These are phyloP conservation scores for Scaptomyza cyrtandrae DNA, from an alignment of 2,888 invertebrate genomes.

Conservation along the genomic window DNA sequence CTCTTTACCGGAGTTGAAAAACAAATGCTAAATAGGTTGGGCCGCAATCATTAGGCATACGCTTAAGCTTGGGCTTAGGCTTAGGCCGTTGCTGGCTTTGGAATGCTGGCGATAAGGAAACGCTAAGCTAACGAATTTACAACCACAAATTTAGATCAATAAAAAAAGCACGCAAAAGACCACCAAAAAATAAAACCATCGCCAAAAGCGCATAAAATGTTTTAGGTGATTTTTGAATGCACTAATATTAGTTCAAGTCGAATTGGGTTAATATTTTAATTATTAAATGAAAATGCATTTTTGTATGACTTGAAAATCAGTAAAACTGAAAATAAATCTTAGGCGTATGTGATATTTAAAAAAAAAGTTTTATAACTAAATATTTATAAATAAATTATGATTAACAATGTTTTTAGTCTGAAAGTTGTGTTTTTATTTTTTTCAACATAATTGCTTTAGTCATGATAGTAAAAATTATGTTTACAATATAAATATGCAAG, in stretches of 20 bases:
- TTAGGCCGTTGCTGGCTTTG: constrained; percentile 28
- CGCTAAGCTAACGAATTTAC: constrained; percentile 57
- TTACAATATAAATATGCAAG: too few species aligned
- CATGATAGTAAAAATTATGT: too few species aligned
- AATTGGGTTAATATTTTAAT: too few species aligned
- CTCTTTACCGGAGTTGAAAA: constrained; percentile 30
- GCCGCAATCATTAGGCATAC: constrained; percentile 52
- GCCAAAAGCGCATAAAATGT: background rate
- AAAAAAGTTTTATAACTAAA: too few species aligned
- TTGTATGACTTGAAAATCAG: too few species aligned
- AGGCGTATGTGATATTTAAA: too few species aligned
- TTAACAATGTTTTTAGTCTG: too few species aligned
- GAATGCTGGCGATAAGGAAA: constrained; percentile 66
- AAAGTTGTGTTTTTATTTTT: too few species aligned
- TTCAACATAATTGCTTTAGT: too few species aligned
- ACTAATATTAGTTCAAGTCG: background rate
- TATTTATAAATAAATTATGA: too few species aligned
- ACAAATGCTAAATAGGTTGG: constrained; percentile 51
- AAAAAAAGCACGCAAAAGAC: constrained; percentile 63
- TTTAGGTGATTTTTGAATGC: background rate
- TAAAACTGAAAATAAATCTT: too few species aligned
- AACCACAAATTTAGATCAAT: constrained; percentile 75
- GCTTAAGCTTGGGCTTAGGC: constrained; percentile 23
- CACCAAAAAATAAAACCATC: constrained; percentile 34
- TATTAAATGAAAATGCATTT: too few species aligned